Base-by-base conservation (phyloP, 2,888 invertebrate genomes). In the Caradrina clavipalpis region DNA sequence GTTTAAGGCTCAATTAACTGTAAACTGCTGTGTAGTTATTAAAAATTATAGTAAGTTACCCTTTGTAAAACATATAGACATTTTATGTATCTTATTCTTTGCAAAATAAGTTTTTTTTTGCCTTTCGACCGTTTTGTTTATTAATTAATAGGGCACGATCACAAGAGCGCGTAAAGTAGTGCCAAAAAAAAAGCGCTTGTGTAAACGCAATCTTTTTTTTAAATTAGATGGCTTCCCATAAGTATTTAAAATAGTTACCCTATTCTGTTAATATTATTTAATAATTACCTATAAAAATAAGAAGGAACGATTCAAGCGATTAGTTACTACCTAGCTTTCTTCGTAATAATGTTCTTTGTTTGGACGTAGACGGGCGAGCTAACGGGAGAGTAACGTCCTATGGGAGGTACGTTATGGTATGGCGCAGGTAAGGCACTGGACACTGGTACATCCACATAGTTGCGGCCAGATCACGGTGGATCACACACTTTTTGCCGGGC, bases 371-470 rank as follows among this genome's bases (percentile, higher is more conserved):
- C 50, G 50, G 63, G 65, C 75, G 78, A 82, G 72, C 80, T 84
- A 87, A 86, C 86, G 86, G 82, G 86, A 84, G 79, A 84, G 85
- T 85, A 86, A 86, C 85, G 87, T 88, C 84, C 86, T 86, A 86
- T 82, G 84, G 83, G 82, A 82, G 83, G 82, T 73, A 79, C 83
- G 81, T 54, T 82, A 81, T 76, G 80, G 83, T 80, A 82, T 83
- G 87, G 84, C 80, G 80, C 85, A 85, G 86, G 86, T 87, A 88
- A 86, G 83, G 85, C 81, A 84, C 83, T 80, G 73, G 83, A 80
- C 78, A 86, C 90, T 88, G 88, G 89, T 87, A 88, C 88, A 86
- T 88, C 89, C 90, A 91, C 92, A 92, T 93, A 92, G 87, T 87
- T 90, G 86, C 81, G 88, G 83, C 86, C 87, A 88, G 89, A 88